Base-by-base conservation (phyloP, 2,797 vertebrate genomes). In the Oreochromis mossambicus region DNA sequence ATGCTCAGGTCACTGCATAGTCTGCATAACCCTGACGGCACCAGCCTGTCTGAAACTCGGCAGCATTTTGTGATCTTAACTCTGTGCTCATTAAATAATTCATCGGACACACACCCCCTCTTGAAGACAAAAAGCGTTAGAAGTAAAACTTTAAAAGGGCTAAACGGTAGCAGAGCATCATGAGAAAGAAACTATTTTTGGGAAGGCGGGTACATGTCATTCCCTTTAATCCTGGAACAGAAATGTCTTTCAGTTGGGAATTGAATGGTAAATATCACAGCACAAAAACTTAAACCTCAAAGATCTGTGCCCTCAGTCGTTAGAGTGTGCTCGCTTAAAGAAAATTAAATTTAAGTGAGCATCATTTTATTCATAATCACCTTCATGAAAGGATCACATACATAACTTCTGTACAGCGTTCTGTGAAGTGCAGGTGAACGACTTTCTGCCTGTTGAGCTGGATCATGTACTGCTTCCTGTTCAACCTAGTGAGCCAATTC, bases 21-120 rank as follows among this genome's bases (percentile, higher is more conserved):
- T 55, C 68, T 82, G 70, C 46, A 56, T 66, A 80, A 68, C 86
- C 81, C 58, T 17, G 58, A 82, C 56, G 84, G 89, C 89, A 86
- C 89, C 88, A 58, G 86, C 21, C 48, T 70, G 90, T 92, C 90
- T 92, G 66, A 90, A 86, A 85, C 83, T 90, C 61, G 36, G 63
- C 77, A 75, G 87, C 84, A 92, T 92, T 91, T 94, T 91, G 92
- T 92, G 92, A 92, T 93, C 89, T 87, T 85, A 87, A 91, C 89
- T 91, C 81, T 78, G 51, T 38, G 77, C 79, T 85, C 79, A 84
- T 86, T 92, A 92, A 95, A 93, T 93, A 93, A 93, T 94, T 93
- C 82, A 93, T 86, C 19, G 34, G 80, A 90, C 82, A 89, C 88
- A 82, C 73, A 63, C 3, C 63, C 84, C 56, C 15, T 79, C 76